Evolutionary conservation across 2,888 invertebrate species (phyloP).

Genomic region (Heliconius ethilla): DNA sequence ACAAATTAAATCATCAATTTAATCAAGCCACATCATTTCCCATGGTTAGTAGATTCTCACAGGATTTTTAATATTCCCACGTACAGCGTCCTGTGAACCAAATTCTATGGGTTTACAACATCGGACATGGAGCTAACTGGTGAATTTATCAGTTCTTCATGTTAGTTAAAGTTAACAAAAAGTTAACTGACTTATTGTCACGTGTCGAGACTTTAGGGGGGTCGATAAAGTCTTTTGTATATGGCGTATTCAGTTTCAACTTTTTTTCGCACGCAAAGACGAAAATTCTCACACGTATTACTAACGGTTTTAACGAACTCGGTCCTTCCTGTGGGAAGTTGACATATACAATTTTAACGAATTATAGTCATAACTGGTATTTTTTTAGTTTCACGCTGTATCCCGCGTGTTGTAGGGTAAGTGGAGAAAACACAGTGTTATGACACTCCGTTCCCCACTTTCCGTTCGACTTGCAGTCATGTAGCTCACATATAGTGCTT

Average conservation of each 20-base stretch:
- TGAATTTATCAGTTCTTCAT: background rate
- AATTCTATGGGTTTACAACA: background rate
- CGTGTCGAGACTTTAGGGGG: background rate
- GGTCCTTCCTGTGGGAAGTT: background rate
- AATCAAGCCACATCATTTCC: slow-evolving; percentile 24
- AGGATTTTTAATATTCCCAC: slow-evolving; percentile 29
- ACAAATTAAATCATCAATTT: background rate
- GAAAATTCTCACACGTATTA: background rate
- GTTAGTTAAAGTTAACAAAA: slow-evolving; percentile 1
- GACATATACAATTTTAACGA: background rate
- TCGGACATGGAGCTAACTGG: background rate
- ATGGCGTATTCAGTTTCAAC: background rate
- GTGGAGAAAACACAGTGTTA: too few species aligned
- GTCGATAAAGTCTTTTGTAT: background rate
- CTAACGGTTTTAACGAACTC: background rate
- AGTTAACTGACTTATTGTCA: slow-evolving; percentile 13
- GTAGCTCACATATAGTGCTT: too few species aligned
- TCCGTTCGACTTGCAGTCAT: too few species aligned
- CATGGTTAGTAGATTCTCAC: slow-evolving; percentile 20
- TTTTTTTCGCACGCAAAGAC: background rate
- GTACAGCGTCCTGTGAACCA: slow-evolving; percentile 25
- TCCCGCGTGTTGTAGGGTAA: too few species aligned
- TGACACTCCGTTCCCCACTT: too few species aligned
- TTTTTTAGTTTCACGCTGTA: too few species aligned
- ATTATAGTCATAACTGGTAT: background rate